A percentile compares a stretch with the other conserved stretches of the same genome.
These are phyloP conservation scores for Phyllotreta cruciferae DNA, from an alignment of 2,888 invertebrate species.

Conservation along the genomic window DNA sequence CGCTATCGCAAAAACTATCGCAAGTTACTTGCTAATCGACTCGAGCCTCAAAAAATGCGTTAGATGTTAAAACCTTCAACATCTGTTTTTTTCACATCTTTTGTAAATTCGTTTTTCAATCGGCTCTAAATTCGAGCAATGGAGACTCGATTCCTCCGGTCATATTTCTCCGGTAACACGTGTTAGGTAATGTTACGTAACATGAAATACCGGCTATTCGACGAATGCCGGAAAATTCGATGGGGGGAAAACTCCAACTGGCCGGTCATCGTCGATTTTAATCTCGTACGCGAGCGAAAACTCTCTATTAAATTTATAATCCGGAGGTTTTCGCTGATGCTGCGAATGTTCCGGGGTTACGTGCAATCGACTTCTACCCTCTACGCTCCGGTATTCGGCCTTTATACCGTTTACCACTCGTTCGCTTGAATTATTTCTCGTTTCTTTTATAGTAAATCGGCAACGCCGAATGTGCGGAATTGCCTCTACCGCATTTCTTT, in stretches of 20 bases:
- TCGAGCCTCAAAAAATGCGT: no score
- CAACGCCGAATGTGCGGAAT: constrained; percentile 18
- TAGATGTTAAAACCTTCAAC: no score
- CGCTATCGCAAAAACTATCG: no score
- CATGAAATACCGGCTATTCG: constrained; percentile 1
- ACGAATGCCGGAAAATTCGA: constrained; percentile 2
- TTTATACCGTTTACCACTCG: neutral
- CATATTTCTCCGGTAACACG: constrained; percentile 6
- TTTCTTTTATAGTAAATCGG: constrained; percentile 24
- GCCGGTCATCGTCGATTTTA: neutral
- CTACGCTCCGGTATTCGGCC: neutral
- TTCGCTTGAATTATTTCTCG: constrained; percentile 18
- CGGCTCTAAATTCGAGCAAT: no score
- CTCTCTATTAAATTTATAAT: no score
- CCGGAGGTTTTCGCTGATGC: neutral
- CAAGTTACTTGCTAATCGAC: no score
- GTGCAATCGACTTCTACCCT: neutral
- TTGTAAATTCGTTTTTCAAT: no score
- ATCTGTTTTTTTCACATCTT: no score
- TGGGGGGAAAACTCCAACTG: neutral
- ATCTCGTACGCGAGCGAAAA: no score
- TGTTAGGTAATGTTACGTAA: constrained; percentile 16
- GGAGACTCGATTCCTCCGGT: neutral
- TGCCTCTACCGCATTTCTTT: constrained; percentile 13
- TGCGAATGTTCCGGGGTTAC: neutral